Evolutionary conservation across 2,113 vertebrate species (phyloP), one percentile per base, ranked within the genome.

Genomic region (Siniperca knerii): DNA sequence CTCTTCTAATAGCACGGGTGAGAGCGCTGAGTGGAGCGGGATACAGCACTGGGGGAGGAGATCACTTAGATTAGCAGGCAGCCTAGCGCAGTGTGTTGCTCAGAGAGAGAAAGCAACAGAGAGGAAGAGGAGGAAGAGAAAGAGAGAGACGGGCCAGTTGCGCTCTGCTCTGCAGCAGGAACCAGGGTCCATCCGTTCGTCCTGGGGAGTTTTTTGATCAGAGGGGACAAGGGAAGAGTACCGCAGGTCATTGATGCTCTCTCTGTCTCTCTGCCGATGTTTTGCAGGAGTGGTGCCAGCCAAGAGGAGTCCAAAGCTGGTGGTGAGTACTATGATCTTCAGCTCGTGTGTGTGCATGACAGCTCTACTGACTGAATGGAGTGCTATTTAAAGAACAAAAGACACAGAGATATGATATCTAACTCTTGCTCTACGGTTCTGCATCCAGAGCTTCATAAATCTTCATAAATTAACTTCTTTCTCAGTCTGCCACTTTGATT

Each of bases 271-370:
- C 93, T 97, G 95, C 95, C 96, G 96, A 95, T 96, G 92, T 96
- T 97, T 97, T 97, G 93, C 97, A 99, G 98, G 98, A 95, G 96
- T 98, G 95, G 97, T 98, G 69, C 96, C 97, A 92, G 96, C 98
- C 95, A 99, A 99, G 97, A 97, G 98, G 96, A 99, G 98, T 94
- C 98, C 98, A 88, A 99, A 99, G 97, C 97, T 98, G 97, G 97
- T 98, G 97, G 98, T 99, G 96, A 99, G 98, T 96, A 96, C 94
- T 94, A 8, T 69, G 60, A 60, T 83, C 79, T 86, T 87, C 83
- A 60, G 37, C 76, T 68, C 73, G 75, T 70, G 77, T 81, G 86
- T 75, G 48, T 77, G 57, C 54, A 67, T 87, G 68, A 74, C 42
- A 50, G 5, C 78, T 83, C 29, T 23, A 61, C 55, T 69, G 68